Evolutionary conservation across 2,797 vertebrate genomes (phyloP), one percentile per base, ranked within the genome.

Genomic region (Gymnothorax javanicus): DNA sequence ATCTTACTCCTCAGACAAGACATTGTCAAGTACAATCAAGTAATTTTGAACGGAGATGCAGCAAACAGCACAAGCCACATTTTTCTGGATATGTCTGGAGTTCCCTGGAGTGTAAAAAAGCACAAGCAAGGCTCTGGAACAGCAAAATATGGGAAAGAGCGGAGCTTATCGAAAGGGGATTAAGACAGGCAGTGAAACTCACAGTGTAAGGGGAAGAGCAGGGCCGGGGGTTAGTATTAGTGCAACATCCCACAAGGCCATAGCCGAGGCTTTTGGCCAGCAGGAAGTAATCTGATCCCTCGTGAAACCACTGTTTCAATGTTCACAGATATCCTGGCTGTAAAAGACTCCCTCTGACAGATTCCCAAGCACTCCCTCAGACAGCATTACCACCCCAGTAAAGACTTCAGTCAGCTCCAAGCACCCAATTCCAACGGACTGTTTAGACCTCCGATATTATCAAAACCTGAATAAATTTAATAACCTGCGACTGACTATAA

Each of bases 101-200:
- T 43, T 43, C 33, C 33, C 33, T 43, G 33, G 33, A 43, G 33
- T 43, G 33, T 43, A 59, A 59, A 58, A 83, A 60, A 23, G 11
- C 25, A 17, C 60, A n/a, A n/a, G 23, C 4, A 17, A 20, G 20
- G 58, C 64, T 59, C 59, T 60, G 84, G 62, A 85, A 85, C 52
- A 50, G 83, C 83, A 43, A 59, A 67, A 60, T 84, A 23, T 84
- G 84, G 64, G 64, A 85, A 84, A 84, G 15, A 60, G 57, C 83
- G 43, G 83, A 50, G 83, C 62, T 2, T 27, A 20, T 83, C 58
- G 56, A 83, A 83, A 84, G 83, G 33, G 5, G 43, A 71, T 71
- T 71, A 20, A 17, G 50, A 85, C 11, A 20, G 67, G 83, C 6
- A 33, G 50, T 69, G 82, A 13, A 62, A n/a, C 23, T 4, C 12